These are phyloP conservation scores for Melanotaenia boesemani DNA, from an alignment of 2,797 vertebrate species.

Conservation along the genomic window DNA sequence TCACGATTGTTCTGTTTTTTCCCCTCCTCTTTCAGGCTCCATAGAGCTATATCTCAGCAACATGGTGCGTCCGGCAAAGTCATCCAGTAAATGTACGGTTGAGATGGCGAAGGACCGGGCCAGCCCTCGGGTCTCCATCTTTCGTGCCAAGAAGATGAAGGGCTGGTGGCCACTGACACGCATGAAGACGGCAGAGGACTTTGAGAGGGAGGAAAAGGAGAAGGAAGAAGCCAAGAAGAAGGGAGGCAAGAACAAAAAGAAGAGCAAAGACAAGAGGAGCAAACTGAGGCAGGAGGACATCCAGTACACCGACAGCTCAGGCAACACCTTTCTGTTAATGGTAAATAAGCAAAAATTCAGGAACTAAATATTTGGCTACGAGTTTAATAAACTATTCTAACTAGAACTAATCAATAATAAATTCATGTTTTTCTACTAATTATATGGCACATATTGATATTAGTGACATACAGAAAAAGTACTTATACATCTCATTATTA, in stretches of 20 bases:
- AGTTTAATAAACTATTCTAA: neutral
- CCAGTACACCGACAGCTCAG: conserved; percentile 86
- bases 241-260: conserved; percentile 79
- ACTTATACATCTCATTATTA: neutral
- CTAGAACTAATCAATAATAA: too few species aligned
- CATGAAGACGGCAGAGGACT: conserved; percentile 86
- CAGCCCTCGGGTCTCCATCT: conserved; percentile 89
- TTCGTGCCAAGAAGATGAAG: conserved; percentile 89
- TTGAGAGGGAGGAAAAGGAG: conserved; percentile 86
- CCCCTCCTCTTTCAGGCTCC: conserved; percentile 81
- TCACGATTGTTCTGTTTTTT: neutral
- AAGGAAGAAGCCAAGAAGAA: conserved; percentile 83
- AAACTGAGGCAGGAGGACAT: conserved; percentile 86
- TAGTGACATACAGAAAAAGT: too few species aligned
- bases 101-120: conserved; percentile 88
- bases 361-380: too few species aligned
- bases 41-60: conserved; percentile 89
- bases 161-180: conserved; percentile 95
- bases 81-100: conserved; percentile 85
- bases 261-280: conserved; percentile 72
- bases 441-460: neutral
- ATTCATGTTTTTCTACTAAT: too few species aligned
- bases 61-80: conserved; percentile 90
- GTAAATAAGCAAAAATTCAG: conserved; percentile 64
- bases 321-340: conserved; percentile 87